Evolutionary conservation across 2,888 invertebrate genomes (phyloP).

Genomic region (Pyrrhosoma nymphula): DNA sequence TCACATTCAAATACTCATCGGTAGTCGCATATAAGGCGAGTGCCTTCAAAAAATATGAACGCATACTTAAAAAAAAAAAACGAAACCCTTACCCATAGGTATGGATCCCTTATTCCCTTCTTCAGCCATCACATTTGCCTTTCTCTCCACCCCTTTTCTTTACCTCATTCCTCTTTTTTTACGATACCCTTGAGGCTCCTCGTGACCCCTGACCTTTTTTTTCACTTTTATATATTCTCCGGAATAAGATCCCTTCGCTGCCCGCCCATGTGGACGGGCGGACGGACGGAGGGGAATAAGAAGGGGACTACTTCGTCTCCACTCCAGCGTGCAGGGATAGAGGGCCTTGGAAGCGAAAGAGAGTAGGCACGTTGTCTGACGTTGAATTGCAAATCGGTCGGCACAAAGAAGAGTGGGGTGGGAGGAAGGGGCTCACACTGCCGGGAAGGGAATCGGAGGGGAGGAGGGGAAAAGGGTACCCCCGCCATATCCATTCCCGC

Average conservation of each 20-base stretch:
- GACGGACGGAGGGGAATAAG: not conserved
- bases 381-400: slow-evolving; percentile 51
- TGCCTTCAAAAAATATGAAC: not conserved
- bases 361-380: not conserved
- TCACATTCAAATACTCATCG: not conserved
- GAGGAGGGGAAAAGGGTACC: not conserved
- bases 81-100: not conserved
- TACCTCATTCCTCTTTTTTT: not conserved
- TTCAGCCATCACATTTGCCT: not conserved
- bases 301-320: not conserved
- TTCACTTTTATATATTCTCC: slow-evolving; percentile 28
- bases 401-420: not conserved
- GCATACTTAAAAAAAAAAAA: not conserved
- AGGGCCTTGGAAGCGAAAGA: not conserved
- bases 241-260: not conserved
- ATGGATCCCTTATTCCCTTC: not conserved
- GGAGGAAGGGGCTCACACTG: not conserved
- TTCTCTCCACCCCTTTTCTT: not conserved
- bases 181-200: slow-evolving; percentile 50
- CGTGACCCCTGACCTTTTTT: slow-evolving; percentile 55
- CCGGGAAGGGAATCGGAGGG: not conserved
- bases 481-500: not conserved
- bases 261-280: not conserved
- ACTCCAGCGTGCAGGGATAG: not conserved
- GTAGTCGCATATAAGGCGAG: not conserved